Evolutionary conservation across 2,797 vertebrate species (phyloP), one percentile per base, ranked within the genome.

Genomic region (Eremophila alpestris): DNA sequence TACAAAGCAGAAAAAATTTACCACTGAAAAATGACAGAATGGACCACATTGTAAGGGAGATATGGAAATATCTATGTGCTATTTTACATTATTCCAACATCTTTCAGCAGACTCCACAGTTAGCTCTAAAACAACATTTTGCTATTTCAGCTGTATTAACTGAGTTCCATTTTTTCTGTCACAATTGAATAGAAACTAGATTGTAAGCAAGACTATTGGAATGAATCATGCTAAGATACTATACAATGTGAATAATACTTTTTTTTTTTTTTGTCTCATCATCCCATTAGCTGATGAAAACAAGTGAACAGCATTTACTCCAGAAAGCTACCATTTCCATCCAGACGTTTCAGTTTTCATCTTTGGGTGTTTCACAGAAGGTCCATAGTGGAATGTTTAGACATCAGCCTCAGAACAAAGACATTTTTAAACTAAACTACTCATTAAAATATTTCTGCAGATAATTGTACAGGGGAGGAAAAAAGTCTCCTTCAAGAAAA

Each of bases 1-100:
- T 86, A 91, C 69, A 94, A 93, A 93, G 94, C 55, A 88, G 41
- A 94, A 95, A 92, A 52, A 64, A 90, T 54, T 80, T 83, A 73
- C 21, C 30, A 54, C 38, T 51, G n/a, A 86, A 90, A 95, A 91
- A 82, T 51, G 11, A 81, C 12, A 79, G 52, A 86, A 90, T 21
- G 22, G 46, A 41, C 41, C 22, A 49, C 27, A 27, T 7, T 54
- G 27, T 52, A 41, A 6, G 70, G 70, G 10, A 65, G 62, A 78
- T 24, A 74, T 3, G 27, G 70, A 82, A 93, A 90, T 24, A 40
- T 63, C 45, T 41, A 16, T 15, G 12, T 46, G n/a, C 13, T 82
- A 40, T 67, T 95, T 90, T 67, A 67, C 38, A 14, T 67, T 46
- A 56, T 54, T 58, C 63, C 65, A 88, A 79, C 19, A 29, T 27